phyloP scores from a whole-genome alignment of 2,797 vertebrate genomes.

The Semotilus atromaculatus region DNA sequence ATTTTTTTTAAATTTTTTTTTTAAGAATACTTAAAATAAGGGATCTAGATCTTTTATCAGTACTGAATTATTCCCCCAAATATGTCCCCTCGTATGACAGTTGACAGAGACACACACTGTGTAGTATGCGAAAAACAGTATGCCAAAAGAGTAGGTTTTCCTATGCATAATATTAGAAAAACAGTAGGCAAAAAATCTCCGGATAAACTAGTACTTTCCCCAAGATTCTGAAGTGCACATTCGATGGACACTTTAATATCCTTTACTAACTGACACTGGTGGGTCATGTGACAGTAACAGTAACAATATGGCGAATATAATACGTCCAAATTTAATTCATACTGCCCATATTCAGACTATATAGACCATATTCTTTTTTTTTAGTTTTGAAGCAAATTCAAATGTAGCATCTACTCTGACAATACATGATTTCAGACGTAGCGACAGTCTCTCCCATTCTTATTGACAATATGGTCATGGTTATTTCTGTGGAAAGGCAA shows the following conservation, averaged over 20 bases:
- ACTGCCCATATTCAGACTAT: neutral
- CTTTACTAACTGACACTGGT: neutral
- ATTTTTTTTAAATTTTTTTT: too few relatives aligned
- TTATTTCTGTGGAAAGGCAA: neutral
- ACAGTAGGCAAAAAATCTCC: too few relatives aligned
- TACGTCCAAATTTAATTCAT: neutral
- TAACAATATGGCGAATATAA: neutral
- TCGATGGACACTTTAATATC: neutral
- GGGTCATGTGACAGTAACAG: neutral
- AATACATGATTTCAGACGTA: too few relatives aligned
- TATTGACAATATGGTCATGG: neutral
- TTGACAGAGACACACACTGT: neutral
- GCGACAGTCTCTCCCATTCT: conserved; percentile 1
- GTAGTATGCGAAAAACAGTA: too few relatives aligned
- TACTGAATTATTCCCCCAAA: neutral
- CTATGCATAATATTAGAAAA: too few relatives aligned
- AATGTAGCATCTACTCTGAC: too few relatives aligned
- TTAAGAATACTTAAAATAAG: neutral
- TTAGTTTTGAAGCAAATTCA: neutral
- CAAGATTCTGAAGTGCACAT: neutral
- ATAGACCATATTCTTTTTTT: neutral
- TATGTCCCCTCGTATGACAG: neutral
- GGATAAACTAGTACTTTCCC: neutral
- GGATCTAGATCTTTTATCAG: neutral
- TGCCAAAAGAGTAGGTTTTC: too few relatives aligned